phyloP scores from a whole-genome alignment of 2,113 vertebrate species.

The Ammospiza nelsoni region DNA sequence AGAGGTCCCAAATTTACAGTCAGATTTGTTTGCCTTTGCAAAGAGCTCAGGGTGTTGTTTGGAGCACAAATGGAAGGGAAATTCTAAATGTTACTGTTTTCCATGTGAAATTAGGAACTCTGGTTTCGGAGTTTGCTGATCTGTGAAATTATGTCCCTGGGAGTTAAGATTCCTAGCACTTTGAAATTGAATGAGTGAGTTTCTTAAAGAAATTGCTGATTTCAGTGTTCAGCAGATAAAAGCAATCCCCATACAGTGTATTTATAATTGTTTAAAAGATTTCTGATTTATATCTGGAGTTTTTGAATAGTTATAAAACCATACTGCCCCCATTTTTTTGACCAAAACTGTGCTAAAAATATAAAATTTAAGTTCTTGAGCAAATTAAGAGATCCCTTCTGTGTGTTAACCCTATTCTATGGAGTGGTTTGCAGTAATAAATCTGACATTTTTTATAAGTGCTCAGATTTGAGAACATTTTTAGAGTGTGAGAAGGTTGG shows the following conservation, averaged over 20 bases:
- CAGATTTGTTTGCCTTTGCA: neutral
- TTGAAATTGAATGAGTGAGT: neutral
- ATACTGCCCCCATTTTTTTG: fast-evolving
- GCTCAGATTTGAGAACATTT: neutral
- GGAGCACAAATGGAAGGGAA: neutral
- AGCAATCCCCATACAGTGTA: neutral
- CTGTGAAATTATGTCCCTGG: neutral
- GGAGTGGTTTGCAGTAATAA: neutral
- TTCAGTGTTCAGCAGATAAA: neutral
- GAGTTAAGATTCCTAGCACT: neutral
- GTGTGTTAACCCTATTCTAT: neutral
- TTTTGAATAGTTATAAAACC: neutral
- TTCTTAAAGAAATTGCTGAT: neutral
- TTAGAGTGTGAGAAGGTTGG: neutral
- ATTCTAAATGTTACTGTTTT: neutral
- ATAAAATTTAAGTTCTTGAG: neutral
- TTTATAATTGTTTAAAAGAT: neutral
- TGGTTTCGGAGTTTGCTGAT: neutral
- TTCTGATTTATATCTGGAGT: neutral
- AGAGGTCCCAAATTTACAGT: neutral
- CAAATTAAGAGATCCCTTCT: neutral
- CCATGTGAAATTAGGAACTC: neutral
- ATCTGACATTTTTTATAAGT: neutral
- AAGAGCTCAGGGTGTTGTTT: neutral
- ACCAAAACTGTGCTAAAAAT: neutral